phyloP scores from a whole-genome alignment of 2,888 invertebrate genomes.

The Temnothorax unifasciatus region DNA sequence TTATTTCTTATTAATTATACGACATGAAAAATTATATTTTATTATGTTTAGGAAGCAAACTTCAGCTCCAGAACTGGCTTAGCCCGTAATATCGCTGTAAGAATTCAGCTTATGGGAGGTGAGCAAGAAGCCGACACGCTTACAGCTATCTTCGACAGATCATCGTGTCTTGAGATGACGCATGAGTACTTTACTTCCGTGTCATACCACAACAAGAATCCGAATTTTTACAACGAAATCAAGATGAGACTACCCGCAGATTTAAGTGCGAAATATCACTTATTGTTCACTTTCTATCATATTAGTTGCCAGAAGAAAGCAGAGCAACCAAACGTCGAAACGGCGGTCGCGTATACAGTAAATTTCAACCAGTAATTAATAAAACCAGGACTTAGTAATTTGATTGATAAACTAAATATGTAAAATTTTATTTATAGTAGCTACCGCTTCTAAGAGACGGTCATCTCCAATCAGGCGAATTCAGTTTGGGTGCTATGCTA shows the following conservation, averaged over 20 bases:
- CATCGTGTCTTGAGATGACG: conserved; percentile 96
- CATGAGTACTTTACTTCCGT: conserved; percentile 96
- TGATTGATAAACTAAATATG: conserved; percentile 52
- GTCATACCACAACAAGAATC: conserved; percentile 97
- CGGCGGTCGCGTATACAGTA: conserved; percentile 97
- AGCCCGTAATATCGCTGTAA: conserved; percentile 88
- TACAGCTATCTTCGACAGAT: conserved; percentile 96
- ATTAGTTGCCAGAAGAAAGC: conserved; percentile 97
- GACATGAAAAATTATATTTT: too few relatives aligned
- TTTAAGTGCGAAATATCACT: conserved; percentile 95
- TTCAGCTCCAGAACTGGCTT: too few relatives aligned
- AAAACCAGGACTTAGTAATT: conserved; percentile 13
- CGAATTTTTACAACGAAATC: conserved; percentile 97
- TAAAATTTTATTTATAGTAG: conserved; percentile 89
- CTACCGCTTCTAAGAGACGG: conserved; percentile 95
- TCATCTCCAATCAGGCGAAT: conserved; percentile 95
- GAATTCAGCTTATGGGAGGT: conserved; percentile 95
- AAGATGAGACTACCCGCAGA: conserved; percentile 96
- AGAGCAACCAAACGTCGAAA: conserved; percentile 94
- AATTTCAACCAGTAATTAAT: conserved; percentile 73
- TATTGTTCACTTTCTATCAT: conserved; percentile 98
- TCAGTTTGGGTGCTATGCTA: conserved; percentile 95
- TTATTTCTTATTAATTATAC: too few relatives aligned
- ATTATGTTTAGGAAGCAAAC: too few relatives aligned
- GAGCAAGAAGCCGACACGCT: conserved; percentile 93